These are phyloP conservation scores for Dromaius novaehollandiae DNA, from an alignment of 2,113 vertebrate species.

Conservation along the genomic window DNA sequence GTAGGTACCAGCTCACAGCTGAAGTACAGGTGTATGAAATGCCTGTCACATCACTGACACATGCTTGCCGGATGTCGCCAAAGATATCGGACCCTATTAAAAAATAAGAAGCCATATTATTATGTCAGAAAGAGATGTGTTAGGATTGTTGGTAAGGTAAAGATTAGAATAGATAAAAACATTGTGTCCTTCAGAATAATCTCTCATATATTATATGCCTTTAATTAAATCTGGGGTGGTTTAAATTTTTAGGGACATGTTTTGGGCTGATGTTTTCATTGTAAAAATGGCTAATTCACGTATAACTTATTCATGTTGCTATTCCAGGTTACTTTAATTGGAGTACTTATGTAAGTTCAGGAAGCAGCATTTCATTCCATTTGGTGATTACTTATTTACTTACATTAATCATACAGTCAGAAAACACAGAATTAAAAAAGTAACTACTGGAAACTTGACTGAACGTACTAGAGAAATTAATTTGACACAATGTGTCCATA, in stretches of 20 bases:
- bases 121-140: background rate
- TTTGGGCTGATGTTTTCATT: background rate
- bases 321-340: conserved; percentile 14
- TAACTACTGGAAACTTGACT: background rate
- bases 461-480: background rate
- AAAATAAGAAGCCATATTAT: background rate
- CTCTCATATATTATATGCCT: background rate
- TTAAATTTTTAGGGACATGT: background rate
- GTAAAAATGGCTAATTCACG: background rate
- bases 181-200: background rate
- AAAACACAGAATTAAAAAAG: background rate
- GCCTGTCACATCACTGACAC: background rate
- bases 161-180: background rate
- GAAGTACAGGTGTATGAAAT: background rate
- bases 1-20: background rate
- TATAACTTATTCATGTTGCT: background rate
- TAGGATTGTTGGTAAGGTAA: background rate
- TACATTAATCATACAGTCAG: conserved; percentile 10
- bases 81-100: background rate
- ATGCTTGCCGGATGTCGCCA: background rate
- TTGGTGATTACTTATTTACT: conserved; percentile 43
- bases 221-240: background rate
- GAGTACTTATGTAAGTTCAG: background rate
- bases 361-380: conserved; percentile 14
- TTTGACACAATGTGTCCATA: background rate